Evolutionary conservation across 1,140 invertebrate genomes (phyloP).

Genomic region (Diachasmimorpha longicaudata): DNA sequence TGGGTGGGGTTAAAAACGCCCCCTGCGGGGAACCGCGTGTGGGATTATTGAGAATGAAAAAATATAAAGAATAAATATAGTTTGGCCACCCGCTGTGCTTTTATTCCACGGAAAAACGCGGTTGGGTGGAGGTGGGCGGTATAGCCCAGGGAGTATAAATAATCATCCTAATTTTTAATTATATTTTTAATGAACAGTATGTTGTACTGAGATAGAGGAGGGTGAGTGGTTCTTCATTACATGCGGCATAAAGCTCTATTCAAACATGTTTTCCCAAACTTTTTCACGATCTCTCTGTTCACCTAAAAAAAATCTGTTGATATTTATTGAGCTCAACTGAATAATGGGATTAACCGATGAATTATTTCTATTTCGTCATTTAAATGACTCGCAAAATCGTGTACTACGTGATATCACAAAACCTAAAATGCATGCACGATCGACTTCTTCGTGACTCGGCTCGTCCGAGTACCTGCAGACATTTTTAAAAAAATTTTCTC

Average conservation of each 20-base stretch:
- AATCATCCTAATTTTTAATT: slow-evolving; percentile 1
- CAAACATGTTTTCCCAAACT: too few relatives aligned
- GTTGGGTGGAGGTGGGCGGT: background rate
- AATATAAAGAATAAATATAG: background rate
- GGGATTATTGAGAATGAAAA: slow-evolving; percentile 7
- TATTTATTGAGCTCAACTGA: too few relatives aligned
- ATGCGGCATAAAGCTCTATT: too few relatives aligned
- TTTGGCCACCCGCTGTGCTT: slow-evolving; percentile 39
- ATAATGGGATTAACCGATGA: background rate
- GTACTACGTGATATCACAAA: background rate
- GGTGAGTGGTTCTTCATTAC: too few relatives aligned
- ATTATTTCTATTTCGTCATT: background rate
- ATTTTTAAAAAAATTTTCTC: background rate
- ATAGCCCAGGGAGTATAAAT: background rate
- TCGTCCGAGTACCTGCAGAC: background rate
- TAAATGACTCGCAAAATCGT: background rate
- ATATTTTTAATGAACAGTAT: background rate
- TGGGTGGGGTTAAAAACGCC: background rate
- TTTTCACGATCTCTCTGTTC: too few relatives aligned
- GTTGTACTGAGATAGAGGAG: background rate
- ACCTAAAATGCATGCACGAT: background rate
- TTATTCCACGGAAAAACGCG: slow-evolving; percentile 29
- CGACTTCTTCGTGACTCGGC: background rate
- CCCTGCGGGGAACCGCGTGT: slow-evolving; percentile 18
- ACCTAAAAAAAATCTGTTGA: too few relatives aligned